Evolutionary conservation across 2,113 vertebrate genomes (phyloP).

Genomic region (Hypomesus transpacificus): DNA sequence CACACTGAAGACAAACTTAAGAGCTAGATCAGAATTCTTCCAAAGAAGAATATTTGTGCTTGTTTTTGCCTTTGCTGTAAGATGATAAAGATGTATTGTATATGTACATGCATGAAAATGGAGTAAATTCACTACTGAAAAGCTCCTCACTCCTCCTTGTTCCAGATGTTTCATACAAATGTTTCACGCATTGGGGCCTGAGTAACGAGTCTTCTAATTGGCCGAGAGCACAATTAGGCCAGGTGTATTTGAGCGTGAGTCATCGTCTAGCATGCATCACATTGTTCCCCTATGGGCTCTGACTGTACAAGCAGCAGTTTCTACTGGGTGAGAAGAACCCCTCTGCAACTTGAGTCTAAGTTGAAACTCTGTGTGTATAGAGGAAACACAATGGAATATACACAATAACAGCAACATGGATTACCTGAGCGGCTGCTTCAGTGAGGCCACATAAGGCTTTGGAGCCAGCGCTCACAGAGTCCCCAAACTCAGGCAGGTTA

Average conservation of each 20-base stretch:
- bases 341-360: too few species aligned
- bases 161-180: slow-evolving; percentile 4
- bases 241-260: background rate
- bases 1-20: background rate
- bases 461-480: slow-evolving; percentile 87
- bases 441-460: slow-evolving; percentile 96
- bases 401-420: too few species aligned
- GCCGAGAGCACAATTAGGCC: background rate
- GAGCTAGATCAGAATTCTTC: too few species aligned
- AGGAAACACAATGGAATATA: too few species aligned
- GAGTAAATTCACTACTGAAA: too few species aligned
- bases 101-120: too few species aligned
- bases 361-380: background rate
- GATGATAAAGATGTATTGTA: too few species aligned
- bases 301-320: background rate
- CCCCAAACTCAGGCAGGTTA: slow-evolving; percentile 90
- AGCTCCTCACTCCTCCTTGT: background rate
- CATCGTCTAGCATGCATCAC: background rate
- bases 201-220: background rate
- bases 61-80: too few species aligned
- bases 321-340: background rate
- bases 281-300: background rate
- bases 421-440: slow-evolving; percentile 93
- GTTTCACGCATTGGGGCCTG: background rate
- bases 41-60: too few species aligned